Base-by-base conservation (phyloP, 1,140 invertebrate genomes). In the Diuraphis noxia region DNA sequence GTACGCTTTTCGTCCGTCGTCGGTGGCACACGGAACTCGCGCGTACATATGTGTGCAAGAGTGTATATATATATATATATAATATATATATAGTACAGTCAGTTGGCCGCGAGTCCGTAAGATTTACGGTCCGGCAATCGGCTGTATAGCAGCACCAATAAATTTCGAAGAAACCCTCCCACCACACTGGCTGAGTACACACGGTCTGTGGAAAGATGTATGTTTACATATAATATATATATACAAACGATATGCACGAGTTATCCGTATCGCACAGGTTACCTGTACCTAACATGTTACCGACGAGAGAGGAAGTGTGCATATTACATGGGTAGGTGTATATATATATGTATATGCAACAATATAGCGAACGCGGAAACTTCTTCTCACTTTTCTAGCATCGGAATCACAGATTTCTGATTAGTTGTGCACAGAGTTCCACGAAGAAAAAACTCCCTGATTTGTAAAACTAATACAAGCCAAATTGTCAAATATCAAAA, bases 71-170 rank as follows among this genome's bases (percentile, higher is more conserved):
- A 19, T 52, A 52, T 52, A 52, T 52, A 52, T 52, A 52, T 52
- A 52, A 56, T 56, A 56, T 63, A 63, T 36, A 79, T 79, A 79
- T 3, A 36, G 19, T 36, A 79, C 6, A 36, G 17, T 36, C 72
- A 82, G 30, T 2, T 38, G 81, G 36, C 30, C 38, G 88, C 30
- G 36, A 13, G 49, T 4, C 49, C 23, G 25, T 7, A 19, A 90
- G 72, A 90, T 90, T 49, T 79, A 90, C 88, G 88, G 63, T 38
- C 88, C 88, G 41, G 63, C 30, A n/a, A n/a, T 46, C 63, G 63
- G 56, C 13, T 13, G 25, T 19, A 5, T 90, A 72, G 63, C 88
- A 90, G 88, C n/a, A 23, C 23, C 88, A 34, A 90, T 90, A 90
- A 90, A 90, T 90, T 79, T 88, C 63, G 21, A 79, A 90, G 88